A percentile compares a stretch with the other conserved stretches of the same genome.
Evolutionary conservation across 1,140 invertebrate species (phyloP).

Genomic region (Meloidogyne floridensis): DNA sequence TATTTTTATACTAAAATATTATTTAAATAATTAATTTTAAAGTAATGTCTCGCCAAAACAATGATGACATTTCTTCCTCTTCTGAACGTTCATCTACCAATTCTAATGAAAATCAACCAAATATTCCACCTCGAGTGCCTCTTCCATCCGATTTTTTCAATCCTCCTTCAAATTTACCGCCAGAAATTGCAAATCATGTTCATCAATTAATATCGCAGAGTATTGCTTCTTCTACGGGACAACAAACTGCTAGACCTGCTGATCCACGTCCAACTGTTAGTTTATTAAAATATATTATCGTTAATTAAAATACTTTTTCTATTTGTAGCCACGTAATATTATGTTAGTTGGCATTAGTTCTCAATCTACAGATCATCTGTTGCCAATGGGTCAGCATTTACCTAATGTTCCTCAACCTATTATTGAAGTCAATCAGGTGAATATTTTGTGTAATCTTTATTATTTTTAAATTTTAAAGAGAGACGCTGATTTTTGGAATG

Average conservation of each 20-base stretch:
- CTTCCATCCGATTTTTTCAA: not conserved
- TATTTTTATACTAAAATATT: not conserved
- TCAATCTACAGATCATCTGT: constrained; percentile 13
- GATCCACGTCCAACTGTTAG: not conserved
- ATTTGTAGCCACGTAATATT: constrained; percentile 28
- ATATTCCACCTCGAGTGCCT: not conserved
- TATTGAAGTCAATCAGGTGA: constrained; percentile 15
- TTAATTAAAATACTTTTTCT: not conserved
- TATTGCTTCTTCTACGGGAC: not conserved
- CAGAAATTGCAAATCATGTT: not conserved
- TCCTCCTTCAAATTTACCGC: not conserved
- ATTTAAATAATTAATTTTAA: not conserved
- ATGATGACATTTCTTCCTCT: not conserved
- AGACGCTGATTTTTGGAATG: constrained; percentile 38
- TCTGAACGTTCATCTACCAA: not conserved
- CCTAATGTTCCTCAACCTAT: constrained; percentile 18
- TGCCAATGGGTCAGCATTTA: constrained; percentile 29
- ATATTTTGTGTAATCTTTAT: not conserved
- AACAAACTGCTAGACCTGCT: not conserved
- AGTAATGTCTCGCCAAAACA: not conserved
- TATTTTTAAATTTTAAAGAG: constrained; percentile 10
- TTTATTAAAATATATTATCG: not conserved
- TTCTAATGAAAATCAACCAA: not conserved
- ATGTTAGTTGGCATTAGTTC: constrained; percentile 28
- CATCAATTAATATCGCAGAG: not conserved